These are phyloP conservation scores for Chanos chanos DNA, from an alignment of 2,797 vertebrate genomes.

Conservation along the genomic window DNA sequence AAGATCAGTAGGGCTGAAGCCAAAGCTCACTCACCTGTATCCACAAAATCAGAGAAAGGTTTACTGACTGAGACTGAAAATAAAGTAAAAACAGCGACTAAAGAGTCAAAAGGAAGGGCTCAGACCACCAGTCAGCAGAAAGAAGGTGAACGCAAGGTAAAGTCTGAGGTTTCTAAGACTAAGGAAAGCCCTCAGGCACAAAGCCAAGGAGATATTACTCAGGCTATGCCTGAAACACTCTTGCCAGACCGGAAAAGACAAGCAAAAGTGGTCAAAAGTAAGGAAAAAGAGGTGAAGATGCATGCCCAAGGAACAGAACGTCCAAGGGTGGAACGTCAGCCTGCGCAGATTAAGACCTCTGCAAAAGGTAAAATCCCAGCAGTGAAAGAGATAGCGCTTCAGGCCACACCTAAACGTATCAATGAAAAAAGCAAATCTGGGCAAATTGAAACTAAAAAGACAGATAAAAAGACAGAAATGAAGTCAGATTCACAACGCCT, in stretches of 20 bases:
- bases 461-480: slow-evolving; percentile 18
- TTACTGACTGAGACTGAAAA: not conserved
- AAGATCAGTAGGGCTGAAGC: slow-evolving; percentile 25
- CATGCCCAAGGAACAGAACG: slow-evolving; percentile 17
- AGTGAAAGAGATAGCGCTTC: slow-evolving; percentile 6
- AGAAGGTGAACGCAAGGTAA: not conserved
- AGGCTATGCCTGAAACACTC: not conserved
- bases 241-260: slow-evolving; percentile 29
- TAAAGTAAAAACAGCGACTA: slow-evolving; percentile 1
- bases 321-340: too few species aligned
- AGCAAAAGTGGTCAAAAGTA: slow-evolving; percentile 16
- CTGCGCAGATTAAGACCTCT: too few species aligned
- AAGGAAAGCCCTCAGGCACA: not conserved
- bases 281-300: slow-evolving; percentile 3
- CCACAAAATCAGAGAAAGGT: not conserved
- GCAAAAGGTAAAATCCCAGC: not conserved
- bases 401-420: slow-evolving; percentile 13
- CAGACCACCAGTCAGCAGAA: not conserved
- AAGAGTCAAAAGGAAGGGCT: not conserved
- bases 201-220: not conserved
- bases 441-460: not conserved
- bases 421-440: slow-evolving; percentile 3
- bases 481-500: not conserved
- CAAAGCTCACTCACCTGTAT: not conserved
- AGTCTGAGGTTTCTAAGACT: not conserved